phyloP scores from a whole-genome alignment of 2,888 invertebrate species.

The Fragum fragum region DNA sequence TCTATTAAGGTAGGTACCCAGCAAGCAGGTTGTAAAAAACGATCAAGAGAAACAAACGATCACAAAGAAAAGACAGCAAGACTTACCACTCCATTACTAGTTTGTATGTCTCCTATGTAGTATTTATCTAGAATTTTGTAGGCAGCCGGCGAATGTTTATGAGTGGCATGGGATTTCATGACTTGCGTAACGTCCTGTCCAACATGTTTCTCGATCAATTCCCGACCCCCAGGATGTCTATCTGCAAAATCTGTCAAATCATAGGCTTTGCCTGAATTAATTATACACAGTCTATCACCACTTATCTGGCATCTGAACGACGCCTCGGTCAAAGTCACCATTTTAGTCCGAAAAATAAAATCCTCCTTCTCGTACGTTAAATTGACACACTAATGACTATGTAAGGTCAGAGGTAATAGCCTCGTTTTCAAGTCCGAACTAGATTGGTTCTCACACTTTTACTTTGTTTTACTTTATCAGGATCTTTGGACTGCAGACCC shows the following conservation, averaged over 20 bases:
- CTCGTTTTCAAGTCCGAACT: slow-evolving; percentile 35
- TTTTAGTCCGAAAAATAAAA: slow-evolving; percentile 30
- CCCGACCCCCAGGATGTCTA: slow-evolving; percentile 81
- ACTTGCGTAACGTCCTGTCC: slow-evolving; percentile 78
- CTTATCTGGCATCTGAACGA: slow-evolving; percentile 64
- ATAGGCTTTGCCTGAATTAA: slow-evolving; percentile 74
- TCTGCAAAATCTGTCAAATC: slow-evolving; percentile 82
- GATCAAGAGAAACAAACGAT: no score
- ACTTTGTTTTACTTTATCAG: neutral
- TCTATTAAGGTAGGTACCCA: no score
- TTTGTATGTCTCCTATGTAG: slow-evolving; percentile 71
- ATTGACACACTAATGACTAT: slow-evolving; percentile 23
- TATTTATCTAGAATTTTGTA: slow-evolving; percentile 80
- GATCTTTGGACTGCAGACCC: neutral
- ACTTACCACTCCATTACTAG: slow-evolving; percentile 39
- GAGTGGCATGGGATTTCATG: slow-evolving; percentile 74
- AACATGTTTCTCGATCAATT: slow-evolving; percentile 72
- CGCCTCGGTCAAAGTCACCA: slow-evolving; percentile 48
- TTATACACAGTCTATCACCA: slow-evolving; percentile 71
- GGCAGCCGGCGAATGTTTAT: slow-evolving; percentile 81
- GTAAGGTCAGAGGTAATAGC: slow-evolving; percentile 43
- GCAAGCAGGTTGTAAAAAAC: no score
- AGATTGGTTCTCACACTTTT: neutral
- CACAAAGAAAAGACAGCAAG: no score
- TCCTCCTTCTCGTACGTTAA: neutral